phyloP scores from a whole-genome alignment of 2,113 vertebrate genomes.

The Odocoileus virginianus region DNA sequence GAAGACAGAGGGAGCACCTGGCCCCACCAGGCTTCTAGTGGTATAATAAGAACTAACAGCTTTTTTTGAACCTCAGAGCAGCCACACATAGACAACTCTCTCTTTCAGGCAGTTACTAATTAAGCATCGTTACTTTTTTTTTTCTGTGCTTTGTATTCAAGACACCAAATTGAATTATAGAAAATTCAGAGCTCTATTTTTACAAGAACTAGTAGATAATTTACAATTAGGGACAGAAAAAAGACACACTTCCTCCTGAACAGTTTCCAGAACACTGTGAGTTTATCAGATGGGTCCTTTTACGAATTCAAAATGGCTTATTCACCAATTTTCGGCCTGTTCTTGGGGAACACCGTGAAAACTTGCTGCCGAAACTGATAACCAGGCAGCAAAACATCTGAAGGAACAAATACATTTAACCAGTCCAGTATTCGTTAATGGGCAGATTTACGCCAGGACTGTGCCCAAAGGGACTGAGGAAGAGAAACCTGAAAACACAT shows the following conservation, averaged over 20 bases:
- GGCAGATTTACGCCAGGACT: background rate
- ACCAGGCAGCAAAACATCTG: background rate
- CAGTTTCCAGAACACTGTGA: background rate
- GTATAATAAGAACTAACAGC: background rate
- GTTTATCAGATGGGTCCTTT: background rate
- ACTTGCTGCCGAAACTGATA: background rate
- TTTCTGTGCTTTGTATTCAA: background rate
- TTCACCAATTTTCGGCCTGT: background rate
- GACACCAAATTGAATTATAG: background rate
- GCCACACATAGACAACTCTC: background rate
- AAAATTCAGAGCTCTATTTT: background rate
- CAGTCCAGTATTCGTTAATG: background rate
- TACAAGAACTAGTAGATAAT: conserved; percentile 18
- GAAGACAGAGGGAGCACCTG: background rate
- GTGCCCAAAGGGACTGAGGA: background rate
- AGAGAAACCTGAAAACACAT: background rate
- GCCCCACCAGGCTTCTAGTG: background rate
- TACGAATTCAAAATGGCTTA: background rate
- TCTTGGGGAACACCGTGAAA: background rate
- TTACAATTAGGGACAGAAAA: conserved; percentile 5
- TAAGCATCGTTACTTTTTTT: background rate
- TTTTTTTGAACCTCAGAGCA: background rate
- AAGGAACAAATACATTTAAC: background rate
- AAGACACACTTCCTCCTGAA: background rate
- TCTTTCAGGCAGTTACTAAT: background rate